phyloP scores from a whole-genome alignment of 2,888 invertebrate genomes.

The Drosophila barbarae region DNA sequence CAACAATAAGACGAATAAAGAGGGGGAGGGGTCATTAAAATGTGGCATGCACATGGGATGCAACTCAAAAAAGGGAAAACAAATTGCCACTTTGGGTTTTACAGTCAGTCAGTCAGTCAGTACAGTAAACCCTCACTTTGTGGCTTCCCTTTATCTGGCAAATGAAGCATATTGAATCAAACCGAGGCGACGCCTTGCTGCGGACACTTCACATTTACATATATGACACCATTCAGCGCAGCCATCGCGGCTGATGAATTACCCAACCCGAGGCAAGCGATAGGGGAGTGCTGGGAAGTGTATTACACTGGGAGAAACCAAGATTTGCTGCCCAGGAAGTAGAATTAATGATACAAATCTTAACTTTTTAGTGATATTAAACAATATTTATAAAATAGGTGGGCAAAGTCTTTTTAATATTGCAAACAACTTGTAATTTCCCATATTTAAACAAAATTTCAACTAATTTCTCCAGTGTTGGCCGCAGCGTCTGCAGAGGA shows the following conservation, averaged over 20 bases:
- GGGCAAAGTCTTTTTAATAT: too few species aligned
- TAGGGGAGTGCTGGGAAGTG: conserved; percentile 11
- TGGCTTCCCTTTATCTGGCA: not conserved
- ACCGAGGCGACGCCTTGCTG: conserved; percentile 16
- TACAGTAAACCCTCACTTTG: conserved; percentile 5
- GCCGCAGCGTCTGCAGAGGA: conserved; percentile 56
- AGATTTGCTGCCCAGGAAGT: too few species aligned
- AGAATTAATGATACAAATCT: too few species aligned
- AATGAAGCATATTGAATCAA: not conserved
- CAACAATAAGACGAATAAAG: conserved; percentile 26
- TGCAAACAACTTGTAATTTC: too few species aligned
- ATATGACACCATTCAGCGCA: conserved; percentile 64
- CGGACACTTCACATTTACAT: conserved; percentile 34
- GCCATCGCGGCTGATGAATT: conserved; percentile 64
- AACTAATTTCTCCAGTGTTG: conserved; percentile 8
- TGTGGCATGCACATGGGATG: conserved; percentile 57
- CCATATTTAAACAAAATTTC: not conserved
- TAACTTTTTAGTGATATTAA: too few species aligned
- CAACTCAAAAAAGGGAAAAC: conserved; percentile 34
- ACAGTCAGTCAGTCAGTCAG: conserved; percentile 5
- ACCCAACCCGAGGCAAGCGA: conserved; percentile 35
- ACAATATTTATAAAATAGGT: too few species aligned
- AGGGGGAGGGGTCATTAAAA: conserved; percentile 44
- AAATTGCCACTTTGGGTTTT: conserved; percentile 37
- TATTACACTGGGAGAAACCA: conserved; percentile 5